Percentiles rank a stretch among this genome's conserved stretches.
Evolutionary conservation across 35 echinoderm and acorn worm species (phyloP).

Genomic region (Heliocidaris tuberculata): DNA sequence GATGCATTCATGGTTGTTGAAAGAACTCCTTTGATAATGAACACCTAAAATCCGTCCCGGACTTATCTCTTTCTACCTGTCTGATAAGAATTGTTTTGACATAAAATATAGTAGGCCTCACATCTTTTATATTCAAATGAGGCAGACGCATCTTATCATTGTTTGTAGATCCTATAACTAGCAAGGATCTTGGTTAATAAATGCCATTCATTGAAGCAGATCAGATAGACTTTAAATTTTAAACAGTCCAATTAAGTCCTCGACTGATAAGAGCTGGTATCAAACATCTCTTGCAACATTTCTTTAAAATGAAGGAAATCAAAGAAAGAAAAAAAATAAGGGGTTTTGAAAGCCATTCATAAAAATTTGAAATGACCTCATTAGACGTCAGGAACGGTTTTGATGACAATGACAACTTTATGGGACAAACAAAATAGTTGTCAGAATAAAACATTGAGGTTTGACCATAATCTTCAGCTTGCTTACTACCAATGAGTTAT

Average conservation of each 20-base stretch:
- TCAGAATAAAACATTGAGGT: too few species aligned
- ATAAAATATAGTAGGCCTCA: neutral
- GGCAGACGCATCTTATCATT: neutral
- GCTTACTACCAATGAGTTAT: too few species aligned
- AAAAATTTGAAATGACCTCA: neutral
- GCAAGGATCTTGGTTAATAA: neutral
- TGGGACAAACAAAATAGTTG: neutral
- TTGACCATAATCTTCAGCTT: too few species aligned
- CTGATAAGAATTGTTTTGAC: neutral
- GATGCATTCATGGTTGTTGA: too few species aligned
- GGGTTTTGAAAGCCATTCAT: neutral
- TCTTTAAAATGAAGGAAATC: neutral
- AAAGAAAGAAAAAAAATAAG: neutral
- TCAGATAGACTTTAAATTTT: neutral
- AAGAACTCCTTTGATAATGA: neutral
- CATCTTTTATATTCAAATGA: slow-evolving; percentile 19
- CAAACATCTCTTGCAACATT: neutral
- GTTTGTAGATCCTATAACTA: neutral
- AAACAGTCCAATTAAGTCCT: neutral
- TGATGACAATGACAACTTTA: neutral
- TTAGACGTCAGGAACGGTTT: neutral
- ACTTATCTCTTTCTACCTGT: neutral
- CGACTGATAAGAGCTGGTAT: neutral
- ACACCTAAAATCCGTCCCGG: neutral
- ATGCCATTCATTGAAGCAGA: neutral